Base-by-base conservation (phyloP, 2,113 vertebrate species). In the Gobius niger region DNA sequence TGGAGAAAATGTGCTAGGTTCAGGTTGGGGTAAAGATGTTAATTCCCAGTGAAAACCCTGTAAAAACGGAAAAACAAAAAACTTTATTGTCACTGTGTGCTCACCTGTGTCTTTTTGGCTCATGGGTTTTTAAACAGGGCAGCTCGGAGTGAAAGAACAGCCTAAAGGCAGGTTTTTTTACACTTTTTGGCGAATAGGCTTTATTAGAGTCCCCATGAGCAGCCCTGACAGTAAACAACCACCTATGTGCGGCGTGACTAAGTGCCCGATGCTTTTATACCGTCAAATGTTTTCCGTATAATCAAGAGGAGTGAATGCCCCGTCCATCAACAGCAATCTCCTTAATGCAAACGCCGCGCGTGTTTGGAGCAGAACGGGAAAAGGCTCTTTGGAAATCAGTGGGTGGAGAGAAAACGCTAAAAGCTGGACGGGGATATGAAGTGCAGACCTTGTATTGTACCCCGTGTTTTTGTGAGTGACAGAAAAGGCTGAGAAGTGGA, bases 321-420 rank as follows among this genome's bases (percentile, higher is more conserved):
- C 77, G 76, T 75, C 66, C 71, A 77, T 85, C 73, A 80, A 90
- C 82, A 67, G 75, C 70, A 83, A 90, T 87, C 82, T 71, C 76
- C 76, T 76, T 91, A 90, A 80, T 88, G 89, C 75, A 87, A 75
- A 18, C 24, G 24, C 24, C 24, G 67, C 68, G 68, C 57, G 62
- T 60, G 67, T 67, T 72, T 14, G 59, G 13, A 44, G 41, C 24
- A 70, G 52, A 75, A 78, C 46, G 19, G 18, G 47, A 72, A 70
- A 77, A 4, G 9, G 50, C 46, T 47, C 18, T 73, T 84, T 73
- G 63, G 69, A 79, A 70, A 78, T 15, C 18, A 9, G 56, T 7
- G 40, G 72, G 60, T 62, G 47, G 59, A 77, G 57, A 54, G 54
- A 42, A 62, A 49, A 65, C 47, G 44, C 40, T 7, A 47, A 57